A percentile compares a stretch with the other conserved stretches of the same genome.
Conservation (phyloP, 1,140 invertebrate species). For the Zaprionus inermis region DNA sequence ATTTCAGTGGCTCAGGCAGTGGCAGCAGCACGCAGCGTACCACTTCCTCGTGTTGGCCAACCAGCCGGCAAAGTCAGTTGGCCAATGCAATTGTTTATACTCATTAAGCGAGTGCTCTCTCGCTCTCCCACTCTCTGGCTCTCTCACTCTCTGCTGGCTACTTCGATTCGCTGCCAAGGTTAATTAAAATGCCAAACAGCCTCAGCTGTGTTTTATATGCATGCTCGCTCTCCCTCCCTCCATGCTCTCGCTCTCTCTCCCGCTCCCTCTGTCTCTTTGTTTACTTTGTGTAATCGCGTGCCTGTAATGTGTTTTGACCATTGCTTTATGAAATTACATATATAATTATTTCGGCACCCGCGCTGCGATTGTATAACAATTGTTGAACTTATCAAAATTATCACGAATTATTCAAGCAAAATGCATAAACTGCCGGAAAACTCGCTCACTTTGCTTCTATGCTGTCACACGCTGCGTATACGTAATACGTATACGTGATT, state of each 20-base stretch:
- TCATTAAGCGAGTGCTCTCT: conserved; percentile 43
- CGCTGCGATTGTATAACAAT: conserved; percentile 63
- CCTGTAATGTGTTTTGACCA: conserved; percentile 61
- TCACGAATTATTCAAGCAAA: conserved; percentile 57
- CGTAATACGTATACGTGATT: conserved; percentile 67
- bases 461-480: conserved; percentile 71
- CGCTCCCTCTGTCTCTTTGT: conserved; percentile 13
- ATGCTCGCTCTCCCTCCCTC: conserved; percentile 5
- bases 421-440: conserved; percentile 65
- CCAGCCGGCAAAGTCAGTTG: conserved; percentile 79
- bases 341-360: conserved; percentile 52
- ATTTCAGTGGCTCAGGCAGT: conserved; percentile 63
- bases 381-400: conserved; percentile 67
- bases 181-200: conserved; percentile 79
- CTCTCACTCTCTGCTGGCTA: conserved; percentile 12
- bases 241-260: conserved; percentile 22
- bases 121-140: conserved; percentile 9
- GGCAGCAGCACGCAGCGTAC: conserved; percentile 36
- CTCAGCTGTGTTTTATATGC: conserved; percentile 32
- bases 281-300: conserved; percentile 71
- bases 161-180: conserved; percentile 77
- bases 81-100: conserved; percentile 72
- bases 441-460: conserved; percentile 27
- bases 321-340: conserved; percentile 58
- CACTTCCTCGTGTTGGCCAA: conserved; percentile 76